Conservation (phyloP, 2,797 vertebrate genomes). For the Hydrophis major region DNA sequence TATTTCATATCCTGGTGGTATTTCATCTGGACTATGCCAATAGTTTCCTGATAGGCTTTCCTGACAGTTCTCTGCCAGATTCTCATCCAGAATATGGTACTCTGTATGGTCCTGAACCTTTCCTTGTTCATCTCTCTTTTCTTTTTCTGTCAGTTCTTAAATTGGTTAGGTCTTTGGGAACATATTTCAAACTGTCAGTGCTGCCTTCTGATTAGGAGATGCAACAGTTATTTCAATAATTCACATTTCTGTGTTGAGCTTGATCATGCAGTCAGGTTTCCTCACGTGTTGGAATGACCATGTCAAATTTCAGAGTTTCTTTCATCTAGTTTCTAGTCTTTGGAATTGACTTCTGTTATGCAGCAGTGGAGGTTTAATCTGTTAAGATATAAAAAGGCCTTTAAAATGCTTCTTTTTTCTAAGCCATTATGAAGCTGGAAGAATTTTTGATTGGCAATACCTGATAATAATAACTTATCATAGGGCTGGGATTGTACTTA, state of each 20-base stretch:
- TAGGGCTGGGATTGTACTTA: background rate
- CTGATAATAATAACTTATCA: background rate
- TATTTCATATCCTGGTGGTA: background rate
- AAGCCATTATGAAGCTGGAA: background rate
- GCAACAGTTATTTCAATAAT: background rate
- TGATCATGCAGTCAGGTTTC: background rate
- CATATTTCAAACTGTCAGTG: background rate
- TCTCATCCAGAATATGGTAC: background rate
- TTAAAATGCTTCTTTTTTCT: background rate
- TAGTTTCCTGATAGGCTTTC: background rate
- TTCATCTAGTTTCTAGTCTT: background rate
- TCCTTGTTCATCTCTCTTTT: background rate
- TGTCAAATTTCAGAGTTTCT: background rate
- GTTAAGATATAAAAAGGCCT: background rate
- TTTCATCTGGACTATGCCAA: background rate
- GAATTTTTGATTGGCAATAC: background rate
- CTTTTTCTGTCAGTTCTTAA: background rate
- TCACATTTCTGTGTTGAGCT: background rate
- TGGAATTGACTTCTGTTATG: background rate
- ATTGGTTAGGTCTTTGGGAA: background rate
- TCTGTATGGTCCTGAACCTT: background rate
- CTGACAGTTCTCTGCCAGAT: background rate
- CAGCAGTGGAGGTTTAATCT: background rate
- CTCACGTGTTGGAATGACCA: background rate
- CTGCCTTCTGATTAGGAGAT: background rate